Evolutionary conservation across 2,888 invertebrate species (phyloP).

Genomic region (Apamea monoglypha): DNA sequence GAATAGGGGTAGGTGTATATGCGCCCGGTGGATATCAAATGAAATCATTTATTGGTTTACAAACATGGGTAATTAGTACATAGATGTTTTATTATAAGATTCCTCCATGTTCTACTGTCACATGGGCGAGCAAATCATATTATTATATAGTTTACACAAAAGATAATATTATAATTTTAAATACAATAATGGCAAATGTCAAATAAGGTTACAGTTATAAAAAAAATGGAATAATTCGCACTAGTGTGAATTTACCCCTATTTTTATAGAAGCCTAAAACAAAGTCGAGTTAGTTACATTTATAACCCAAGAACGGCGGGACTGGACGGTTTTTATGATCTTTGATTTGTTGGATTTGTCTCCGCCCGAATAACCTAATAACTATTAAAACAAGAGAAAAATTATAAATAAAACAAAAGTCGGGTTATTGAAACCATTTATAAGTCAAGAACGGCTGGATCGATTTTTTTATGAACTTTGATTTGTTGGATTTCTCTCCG

Average conservation of each 20-base stretch:
- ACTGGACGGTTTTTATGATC: too few species aligned
- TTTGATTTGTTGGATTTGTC: neutral
- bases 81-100: neutral
- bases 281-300: too few species aligned
- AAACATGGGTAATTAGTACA: neutral
- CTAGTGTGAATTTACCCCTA: neutral
- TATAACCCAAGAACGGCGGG: too few species aligned
- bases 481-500: neutral
- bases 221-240: neutral
- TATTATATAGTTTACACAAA: neutral
- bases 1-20: neutral
- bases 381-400: neutral
- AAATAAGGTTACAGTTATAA: too few species aligned
- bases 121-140: neutral
- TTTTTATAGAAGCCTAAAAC: neutral
- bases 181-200: too few species aligned
- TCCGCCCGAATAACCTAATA: neutral
- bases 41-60: neutral
- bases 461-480: too few species aligned
- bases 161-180: too few species aligned
- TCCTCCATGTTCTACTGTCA: neutral
- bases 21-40: too few species aligned
- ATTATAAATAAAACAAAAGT: too few species aligned
- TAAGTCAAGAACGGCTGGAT: too few species aligned
- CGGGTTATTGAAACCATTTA: too few species aligned